phyloP scores from a whole-genome alignment of 2,113 vertebrate species.

The Elaphurus davidianus region DNA sequence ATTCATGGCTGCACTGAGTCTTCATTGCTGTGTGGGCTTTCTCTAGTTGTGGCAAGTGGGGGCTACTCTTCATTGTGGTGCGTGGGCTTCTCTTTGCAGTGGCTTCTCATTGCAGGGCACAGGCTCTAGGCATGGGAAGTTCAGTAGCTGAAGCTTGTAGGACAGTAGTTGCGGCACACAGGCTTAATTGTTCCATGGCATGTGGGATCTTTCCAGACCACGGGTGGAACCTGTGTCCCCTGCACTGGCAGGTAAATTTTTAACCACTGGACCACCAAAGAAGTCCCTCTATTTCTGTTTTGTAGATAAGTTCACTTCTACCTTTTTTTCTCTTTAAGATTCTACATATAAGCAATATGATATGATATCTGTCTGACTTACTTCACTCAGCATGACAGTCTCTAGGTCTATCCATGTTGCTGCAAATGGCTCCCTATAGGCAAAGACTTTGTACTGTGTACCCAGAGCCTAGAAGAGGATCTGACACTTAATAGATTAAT shows the following conservation, averaged over 20 bases:
- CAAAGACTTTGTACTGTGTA: neutral
- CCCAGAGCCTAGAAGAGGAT: neutral
- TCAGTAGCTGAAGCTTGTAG: neutral
- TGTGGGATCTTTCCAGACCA: neutral
- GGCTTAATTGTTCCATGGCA: neutral
- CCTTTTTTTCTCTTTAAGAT: neutral
- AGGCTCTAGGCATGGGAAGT: neutral
- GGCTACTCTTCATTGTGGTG: neutral
- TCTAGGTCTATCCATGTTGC: neutral
- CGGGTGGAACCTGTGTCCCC: neutral
- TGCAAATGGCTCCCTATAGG: neutral
- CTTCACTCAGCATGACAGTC: neutral
- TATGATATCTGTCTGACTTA: neutral
- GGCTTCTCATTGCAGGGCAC: neutral
- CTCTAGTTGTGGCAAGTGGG: neutral
- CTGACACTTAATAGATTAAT: neutral
- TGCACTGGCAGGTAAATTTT: neutral
- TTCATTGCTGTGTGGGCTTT: neutral
- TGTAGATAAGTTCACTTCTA: neutral
- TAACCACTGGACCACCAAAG: neutral
- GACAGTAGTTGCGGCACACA: neutral
- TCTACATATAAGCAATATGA: neutral
- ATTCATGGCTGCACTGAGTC: neutral
- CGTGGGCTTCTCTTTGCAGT: neutral
- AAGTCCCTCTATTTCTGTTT: neutral